Conservation (phyloP, 2,113 vertebrate genomes). For the Ornithorhynchus anatinus region DNA sequence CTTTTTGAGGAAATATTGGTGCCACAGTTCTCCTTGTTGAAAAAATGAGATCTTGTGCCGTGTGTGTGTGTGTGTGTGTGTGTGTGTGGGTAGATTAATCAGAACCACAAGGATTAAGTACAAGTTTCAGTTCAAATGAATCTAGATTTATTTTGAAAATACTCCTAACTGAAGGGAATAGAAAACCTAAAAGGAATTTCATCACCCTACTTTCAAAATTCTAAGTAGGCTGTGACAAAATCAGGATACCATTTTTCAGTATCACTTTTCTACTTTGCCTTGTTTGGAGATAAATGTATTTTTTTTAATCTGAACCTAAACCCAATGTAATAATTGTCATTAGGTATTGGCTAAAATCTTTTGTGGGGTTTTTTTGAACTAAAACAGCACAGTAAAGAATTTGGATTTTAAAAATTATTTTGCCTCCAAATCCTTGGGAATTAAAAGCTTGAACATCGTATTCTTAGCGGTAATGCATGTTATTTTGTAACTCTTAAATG, state of each 20-base stretch:
- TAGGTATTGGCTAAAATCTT: constrained; percentile 23
- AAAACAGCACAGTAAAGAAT: constrained; percentile 43
- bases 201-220: constrained; percentile 16
- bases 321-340: constrained; percentile 28
- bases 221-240: constrained; percentile 40
- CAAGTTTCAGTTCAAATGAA: constrained; percentile 9
- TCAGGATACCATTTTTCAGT: constrained; percentile 9
- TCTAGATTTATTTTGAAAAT: neutral
- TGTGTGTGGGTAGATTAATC: no score
- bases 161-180: constrained; percentile 28
- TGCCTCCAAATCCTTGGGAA: constrained; percentile 28
- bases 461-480: constrained; percentile 76
- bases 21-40: constrained; percentile 59
- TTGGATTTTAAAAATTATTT: constrained; percentile 22
- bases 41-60: constrained; percentile 69
- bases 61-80: no score
- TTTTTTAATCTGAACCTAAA: constrained; percentile 34
- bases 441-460: constrained; percentile 65
- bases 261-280: constrained; percentile 52
- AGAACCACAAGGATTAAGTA: constrained; percentile 39
- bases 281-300: constrained; percentile 45
- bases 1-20: constrained; percentile 64
- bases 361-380: constrained; percentile 54
- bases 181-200: constrained; percentile 5
- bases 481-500: constrained; percentile 72